Evolutionary conservation across 2,113 vertebrate genomes (phyloP).

Genomic region (Vidua chalybeata): DNA sequence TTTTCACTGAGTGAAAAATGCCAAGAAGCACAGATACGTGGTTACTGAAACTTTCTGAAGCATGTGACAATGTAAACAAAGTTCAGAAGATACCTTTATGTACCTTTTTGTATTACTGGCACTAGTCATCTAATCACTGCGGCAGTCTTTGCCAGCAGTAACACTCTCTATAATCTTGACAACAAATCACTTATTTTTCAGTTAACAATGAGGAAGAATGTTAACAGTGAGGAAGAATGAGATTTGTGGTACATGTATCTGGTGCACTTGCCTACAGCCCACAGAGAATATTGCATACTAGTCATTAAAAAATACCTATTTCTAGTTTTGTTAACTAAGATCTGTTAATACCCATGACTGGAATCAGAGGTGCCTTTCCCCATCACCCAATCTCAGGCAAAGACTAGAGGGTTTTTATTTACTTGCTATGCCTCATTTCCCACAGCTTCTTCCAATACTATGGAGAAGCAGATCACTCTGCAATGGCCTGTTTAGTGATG

Average conservation of each 20-base stretch:
- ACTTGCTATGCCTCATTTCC: neutral
- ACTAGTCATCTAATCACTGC: neutral
- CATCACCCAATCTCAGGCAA: neutral
- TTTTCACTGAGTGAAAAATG: neutral
- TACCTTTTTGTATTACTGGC: neutral
- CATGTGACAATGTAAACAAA: neutral
- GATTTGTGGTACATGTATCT: neutral
- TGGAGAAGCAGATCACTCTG: neutral
- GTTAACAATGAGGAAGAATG: neutral
- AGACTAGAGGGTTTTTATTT: neutral
- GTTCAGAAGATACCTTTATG: neutral
- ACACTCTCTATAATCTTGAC: neutral
- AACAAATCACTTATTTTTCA: neutral
- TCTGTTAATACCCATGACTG: neutral
- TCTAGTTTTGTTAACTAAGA: neutral
- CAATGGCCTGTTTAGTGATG: neutral
- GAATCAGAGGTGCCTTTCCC: neutral
- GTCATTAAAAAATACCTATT: neutral
- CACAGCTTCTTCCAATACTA: neutral
- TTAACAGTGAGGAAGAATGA: neutral
- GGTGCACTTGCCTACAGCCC: neutral
- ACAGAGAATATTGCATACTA: neutral
- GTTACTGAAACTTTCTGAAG: neutral
- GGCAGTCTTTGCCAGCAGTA: neutral
- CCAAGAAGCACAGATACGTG: neutral